Conservation (phyloP, 2,113 vertebrate genomes). For the Budorcas taxicolor region DNA sequence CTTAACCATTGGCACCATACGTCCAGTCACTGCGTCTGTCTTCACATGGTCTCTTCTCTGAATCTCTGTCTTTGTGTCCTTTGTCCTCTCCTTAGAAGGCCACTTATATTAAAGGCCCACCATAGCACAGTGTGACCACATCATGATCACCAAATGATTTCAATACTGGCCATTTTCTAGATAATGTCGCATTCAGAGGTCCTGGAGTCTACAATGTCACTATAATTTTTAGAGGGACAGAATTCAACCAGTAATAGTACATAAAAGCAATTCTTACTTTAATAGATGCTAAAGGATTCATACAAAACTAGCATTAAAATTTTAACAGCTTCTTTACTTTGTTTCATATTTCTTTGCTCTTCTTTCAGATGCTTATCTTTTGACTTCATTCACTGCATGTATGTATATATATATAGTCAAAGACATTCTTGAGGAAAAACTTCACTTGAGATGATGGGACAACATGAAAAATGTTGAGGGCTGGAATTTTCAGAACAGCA, state of each 20-base stretch:
- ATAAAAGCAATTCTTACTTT: not conserved
- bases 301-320: not conserved
- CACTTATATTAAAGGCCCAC: not conserved
- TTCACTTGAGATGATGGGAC: too few relatives aligned
- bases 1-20: too few relatives aligned
- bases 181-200: not conserved
- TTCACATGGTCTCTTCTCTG: not conserved
- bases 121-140: not conserved
- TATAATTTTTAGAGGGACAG: not conserved
- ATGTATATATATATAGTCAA: too few relatives aligned
- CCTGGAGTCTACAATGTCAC: not conserved
- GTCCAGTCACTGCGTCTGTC: accelerated
- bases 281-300: not conserved
- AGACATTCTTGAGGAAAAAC: too few relatives aligned
- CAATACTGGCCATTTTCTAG: not conserved
- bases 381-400: not conserved
- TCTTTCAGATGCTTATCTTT: not conserved
- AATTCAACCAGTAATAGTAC: not conserved
- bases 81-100: not conserved
- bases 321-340: not conserved
- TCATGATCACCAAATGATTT: not conserved
- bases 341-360: not conserved
- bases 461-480: not conserved
- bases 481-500: not conserved
- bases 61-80: not conserved